Percentiles rank a stretch among this genome's conserved stretches.
These are phyloP conservation scores for Equus quagga DNA, from an alignment of 2,113 vertebrate species.

Conservation along the genomic window DNA sequence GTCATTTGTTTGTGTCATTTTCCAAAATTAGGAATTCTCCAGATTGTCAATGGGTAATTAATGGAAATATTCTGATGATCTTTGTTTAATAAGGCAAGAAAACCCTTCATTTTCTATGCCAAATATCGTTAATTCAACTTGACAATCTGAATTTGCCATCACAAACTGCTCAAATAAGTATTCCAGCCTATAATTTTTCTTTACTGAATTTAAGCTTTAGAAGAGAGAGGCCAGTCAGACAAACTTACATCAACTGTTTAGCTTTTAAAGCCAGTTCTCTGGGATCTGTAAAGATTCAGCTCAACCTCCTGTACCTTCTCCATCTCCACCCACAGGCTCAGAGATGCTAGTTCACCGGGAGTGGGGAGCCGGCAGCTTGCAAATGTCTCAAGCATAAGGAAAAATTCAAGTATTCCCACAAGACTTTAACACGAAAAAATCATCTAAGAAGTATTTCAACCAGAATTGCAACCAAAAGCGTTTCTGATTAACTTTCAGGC, in stretches of 20 bases:
- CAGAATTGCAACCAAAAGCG: neutral
- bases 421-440: neutral
- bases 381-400: neutral
- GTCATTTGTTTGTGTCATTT: neutral
- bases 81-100: constrained; percentile 52
- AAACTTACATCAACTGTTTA: neutral
- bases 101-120: neutral
- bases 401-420: neutral
- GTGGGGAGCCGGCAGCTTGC: neutral
- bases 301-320: neutral
- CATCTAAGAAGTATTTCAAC: neutral
- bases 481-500: constrained; percentile 3
- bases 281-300: neutral
- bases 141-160: neutral
- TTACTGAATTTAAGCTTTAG: neutral
- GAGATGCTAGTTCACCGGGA: neutral
- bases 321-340: neutral
- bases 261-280: neutral
- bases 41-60: neutral
- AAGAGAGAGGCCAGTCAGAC: neutral
- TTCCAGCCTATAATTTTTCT: neutral
- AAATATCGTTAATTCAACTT: neutral
- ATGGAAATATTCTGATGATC: neutral
- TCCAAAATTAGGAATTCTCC: neutral
- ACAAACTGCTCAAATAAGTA: neutral